Evolutionary conservation across 2,113 vertebrate species (phyloP).

Genomic region (Strix uralensis): DNA sequence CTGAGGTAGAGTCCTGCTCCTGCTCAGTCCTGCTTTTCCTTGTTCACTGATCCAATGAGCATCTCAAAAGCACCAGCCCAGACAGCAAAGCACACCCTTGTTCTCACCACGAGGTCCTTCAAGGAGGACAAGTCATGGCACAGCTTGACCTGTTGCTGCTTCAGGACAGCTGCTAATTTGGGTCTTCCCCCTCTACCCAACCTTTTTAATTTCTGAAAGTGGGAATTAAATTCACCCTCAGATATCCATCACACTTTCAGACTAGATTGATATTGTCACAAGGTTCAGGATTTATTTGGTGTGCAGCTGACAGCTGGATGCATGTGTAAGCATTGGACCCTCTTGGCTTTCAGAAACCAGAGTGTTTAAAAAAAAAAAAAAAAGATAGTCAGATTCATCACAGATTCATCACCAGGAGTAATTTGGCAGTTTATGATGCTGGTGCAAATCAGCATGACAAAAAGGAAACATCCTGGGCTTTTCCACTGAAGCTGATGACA

Average conservation of each 20-base stretch:
- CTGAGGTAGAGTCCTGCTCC: neutral
- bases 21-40: neutral
- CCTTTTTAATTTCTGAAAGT: rapidly evolving
- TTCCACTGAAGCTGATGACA: neutral
- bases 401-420: neutral
- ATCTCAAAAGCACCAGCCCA: neutral
- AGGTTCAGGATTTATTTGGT: neutral
- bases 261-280: neutral
- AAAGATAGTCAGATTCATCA: neutral
- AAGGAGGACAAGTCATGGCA: neutral
- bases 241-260: neutral
- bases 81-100: neutral
- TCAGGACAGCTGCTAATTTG: neutral
- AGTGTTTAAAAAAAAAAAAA: neutral
- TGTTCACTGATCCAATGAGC: neutral
- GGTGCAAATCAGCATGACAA: neutral
- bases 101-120: neutral
- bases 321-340: rapidly evolving
- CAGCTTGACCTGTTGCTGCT: neutral
- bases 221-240: neutral
- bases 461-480: neutral
- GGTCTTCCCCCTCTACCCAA: neutral
- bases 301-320: neutral
- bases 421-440: neutral
- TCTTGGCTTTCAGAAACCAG: neutral